Base-by-base conservation (phyloP, 2,888 invertebrate species). In the Drosophila picticornis region DNA sequence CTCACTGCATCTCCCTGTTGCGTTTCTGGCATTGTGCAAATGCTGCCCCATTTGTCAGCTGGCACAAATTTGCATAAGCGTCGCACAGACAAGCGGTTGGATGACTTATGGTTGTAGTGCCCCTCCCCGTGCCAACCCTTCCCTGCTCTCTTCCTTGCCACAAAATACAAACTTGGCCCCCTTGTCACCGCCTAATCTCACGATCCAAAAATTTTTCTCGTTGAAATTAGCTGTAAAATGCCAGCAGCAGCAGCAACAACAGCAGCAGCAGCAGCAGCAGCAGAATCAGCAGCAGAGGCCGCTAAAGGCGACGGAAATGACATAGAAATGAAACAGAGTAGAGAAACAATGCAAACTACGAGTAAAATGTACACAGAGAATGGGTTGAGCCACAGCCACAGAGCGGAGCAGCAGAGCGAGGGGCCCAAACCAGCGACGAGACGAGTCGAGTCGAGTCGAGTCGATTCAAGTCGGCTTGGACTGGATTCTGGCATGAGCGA, bases 21-120 rank as follows among this genome's bases (percentile, higher is more conserved):
- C 34, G 60, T 68, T 75, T 72, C 55, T 51, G 90, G 78, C 80
- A 88, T 86, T 83, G 81, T 91, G 89, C 85, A 91, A 91, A 88
- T 82, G 90, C 83, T 91, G 92, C 84, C 81, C 92, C 88, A 92
- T 92, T 92, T 92, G 92, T 91, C 91, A 93, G 92, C 88, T 93
- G 87, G 90, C 91, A 86, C 93, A 86, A 86, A 92, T 92, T 93
- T 91, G 88, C 92, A 92, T 92, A 92, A 91, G 87, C 87, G 87
- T 56, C 86, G 87, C 81, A 80, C 81, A 78, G 88, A 66, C 73
- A 82, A 89, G 83, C 90, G 80, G 85, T 84, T 77, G 85, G 90
- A 85, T 85, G 90, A 88, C 85, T 85, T 85, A 85, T 84, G 90
- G 84, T 83, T 83, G 86, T 74, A 72, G 77, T 83, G 56, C 36